Evolutionary conservation across 2,888 invertebrate genomes (phyloP).

Genomic region (Nephrotoma flavescens): DNA sequence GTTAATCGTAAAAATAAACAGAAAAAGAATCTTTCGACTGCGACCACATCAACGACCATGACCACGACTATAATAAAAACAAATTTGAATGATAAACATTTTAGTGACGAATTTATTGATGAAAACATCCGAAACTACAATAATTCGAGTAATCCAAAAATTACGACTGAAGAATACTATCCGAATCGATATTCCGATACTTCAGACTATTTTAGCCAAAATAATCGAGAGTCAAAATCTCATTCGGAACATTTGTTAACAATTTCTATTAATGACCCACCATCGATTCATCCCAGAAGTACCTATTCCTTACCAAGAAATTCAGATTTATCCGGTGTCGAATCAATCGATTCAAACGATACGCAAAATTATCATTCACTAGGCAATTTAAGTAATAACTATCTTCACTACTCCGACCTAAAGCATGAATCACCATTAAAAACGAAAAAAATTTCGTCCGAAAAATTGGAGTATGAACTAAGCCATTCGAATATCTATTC

Average conservation of each 20-base stretch:
- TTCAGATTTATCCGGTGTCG: slow-evolving; percentile 29
- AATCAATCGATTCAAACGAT: slow-evolving; percentile 31
- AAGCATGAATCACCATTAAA: slow-evolving; percentile 7
- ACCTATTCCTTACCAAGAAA: slow-evolving; percentile 29
- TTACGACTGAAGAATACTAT: slow-evolving; percentile 6
- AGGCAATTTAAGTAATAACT: slow-evolving; percentile 11
- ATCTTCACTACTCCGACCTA: slow-evolving; percentile 6
- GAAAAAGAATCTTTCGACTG: slow-evolving; percentile 15
- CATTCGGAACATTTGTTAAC: slow-evolving; percentile 10
- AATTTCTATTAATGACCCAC: not conserved
- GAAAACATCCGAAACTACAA: slow-evolving; percentile 28
- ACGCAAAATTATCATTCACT: slow-evolving; percentile 29
- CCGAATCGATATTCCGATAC: slow-evolving; percentile 6
- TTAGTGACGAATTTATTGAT: slow-evolving; percentile 32
- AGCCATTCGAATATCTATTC: slow-evolving; percentile 43
- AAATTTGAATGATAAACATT: slow-evolving; percentile 24
- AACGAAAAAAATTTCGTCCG: slow-evolving; percentile 19
- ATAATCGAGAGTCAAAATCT: slow-evolving; percentile 6
- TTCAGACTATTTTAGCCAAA: slow-evolving; percentile 7
- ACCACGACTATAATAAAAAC: not conserved
- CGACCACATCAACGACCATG: not conserved
- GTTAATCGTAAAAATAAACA: slow-evolving; percentile 32
- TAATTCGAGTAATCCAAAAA: slow-evolving; percentile 18
- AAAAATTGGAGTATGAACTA: slow-evolving; percentile 41
- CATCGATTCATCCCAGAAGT: slow-evolving; percentile 12